Percentiles rank a stretch among this genome's conserved stretches.
phyloP scores from a whole-genome alignment of 1,140 invertebrate genomes.

The Hyles euphorbiae region DNA sequence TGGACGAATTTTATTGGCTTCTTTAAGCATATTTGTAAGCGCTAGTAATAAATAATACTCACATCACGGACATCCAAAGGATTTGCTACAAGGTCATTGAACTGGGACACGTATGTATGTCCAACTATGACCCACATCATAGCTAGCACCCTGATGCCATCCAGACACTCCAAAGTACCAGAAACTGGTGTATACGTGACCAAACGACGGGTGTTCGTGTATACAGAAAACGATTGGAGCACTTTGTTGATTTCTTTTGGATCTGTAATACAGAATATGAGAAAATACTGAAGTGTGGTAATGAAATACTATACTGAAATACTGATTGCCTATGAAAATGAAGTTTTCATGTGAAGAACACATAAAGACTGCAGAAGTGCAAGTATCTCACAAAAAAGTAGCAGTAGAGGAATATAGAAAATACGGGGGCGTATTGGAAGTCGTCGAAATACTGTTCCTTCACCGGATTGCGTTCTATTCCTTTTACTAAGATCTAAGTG shows the following conservation, averaged over 20 bases:
- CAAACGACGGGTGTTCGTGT: conserved; percentile 46
- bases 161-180: conserved; percentile 66
- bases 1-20: too few species aligned
- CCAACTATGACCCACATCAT: conserved; percentile 81
- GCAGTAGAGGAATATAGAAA: too few species aligned
- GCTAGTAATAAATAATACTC: conserved; percentile 7
- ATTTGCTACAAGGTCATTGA: conserved; percentile 24
- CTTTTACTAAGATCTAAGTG: too few species aligned
- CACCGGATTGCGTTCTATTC: too few species aligned
- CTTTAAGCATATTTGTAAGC: too few species aligned
- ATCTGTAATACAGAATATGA: conserved; percentile 27
- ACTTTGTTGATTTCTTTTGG: conserved; percentile 29
- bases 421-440: too few species aligned
- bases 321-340: too few species aligned
- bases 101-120: conserved; percentile 25
- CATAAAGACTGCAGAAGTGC: too few species aligned
- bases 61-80: conserved; percentile 24
- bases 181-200: conserved; percentile 32
- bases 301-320: too few species aligned
- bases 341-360: too few species aligned
- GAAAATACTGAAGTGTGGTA: not conserved
- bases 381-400: too few species aligned
- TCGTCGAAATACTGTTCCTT: too few species aligned
- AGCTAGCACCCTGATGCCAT: conserved; percentile 77
- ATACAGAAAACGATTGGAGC: conserved; percentile 41